phyloP scores from a whole-genome alignment of 2,797 vertebrate species.

The Acanthiza pusilla region DNA sequence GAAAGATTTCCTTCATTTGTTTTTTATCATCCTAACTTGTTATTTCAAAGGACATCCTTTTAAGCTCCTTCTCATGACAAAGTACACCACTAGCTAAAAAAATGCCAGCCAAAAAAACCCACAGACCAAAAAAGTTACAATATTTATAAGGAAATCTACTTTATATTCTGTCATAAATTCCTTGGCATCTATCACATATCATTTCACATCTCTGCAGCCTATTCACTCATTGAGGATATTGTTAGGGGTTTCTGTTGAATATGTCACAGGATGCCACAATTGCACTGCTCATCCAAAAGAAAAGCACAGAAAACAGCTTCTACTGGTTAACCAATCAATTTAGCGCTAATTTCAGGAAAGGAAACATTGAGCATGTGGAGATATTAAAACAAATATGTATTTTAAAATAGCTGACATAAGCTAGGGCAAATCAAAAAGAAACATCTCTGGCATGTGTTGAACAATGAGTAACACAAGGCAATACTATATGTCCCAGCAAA shows the following conservation, averaged over 20 bases:
- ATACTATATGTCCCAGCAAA: background rate
- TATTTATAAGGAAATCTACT: background rate
- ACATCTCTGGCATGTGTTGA: background rate
- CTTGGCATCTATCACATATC: background rate
- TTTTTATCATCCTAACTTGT: background rate
- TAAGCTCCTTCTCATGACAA: background rate
- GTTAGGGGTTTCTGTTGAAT: background rate
- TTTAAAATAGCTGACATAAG: background rate
- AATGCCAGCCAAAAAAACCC: rapidly evolving
- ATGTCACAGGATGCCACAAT: background rate
- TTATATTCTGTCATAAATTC: background rate
- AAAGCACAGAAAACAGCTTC: background rate
- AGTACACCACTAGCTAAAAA: background rate
- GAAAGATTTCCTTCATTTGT: background rate
- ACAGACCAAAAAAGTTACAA: background rate
- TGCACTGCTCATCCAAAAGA: background rate
- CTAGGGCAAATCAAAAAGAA: background rate
- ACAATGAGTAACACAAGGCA: background rate
- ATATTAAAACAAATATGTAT: background rate
- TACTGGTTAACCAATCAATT: background rate
- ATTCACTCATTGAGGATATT: background rate
- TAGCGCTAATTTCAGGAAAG: background rate
- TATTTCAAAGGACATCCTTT: background rate
- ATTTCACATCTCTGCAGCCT: background rate
- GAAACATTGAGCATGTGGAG: background rate